Conservation (phyloP, 2,113 vertebrate genomes). For the Xiphophorus maculatus region DNA sequence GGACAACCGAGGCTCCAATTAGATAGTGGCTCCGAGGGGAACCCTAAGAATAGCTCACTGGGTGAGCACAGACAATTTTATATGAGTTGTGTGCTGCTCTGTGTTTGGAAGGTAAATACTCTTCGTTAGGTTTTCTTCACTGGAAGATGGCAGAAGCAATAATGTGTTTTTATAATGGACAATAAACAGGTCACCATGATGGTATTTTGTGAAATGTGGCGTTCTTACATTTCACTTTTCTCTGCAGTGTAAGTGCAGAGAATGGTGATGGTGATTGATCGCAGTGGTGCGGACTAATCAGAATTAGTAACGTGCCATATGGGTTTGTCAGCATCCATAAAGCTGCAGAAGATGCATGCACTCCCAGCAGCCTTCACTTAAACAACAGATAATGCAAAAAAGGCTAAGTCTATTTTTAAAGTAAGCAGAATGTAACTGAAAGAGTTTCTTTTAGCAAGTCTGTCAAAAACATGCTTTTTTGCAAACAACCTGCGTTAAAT, state of each 20-base stretch:
- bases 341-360: slow-evolving; percentile 29
- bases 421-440: slow-evolving; percentile 18
- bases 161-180: slow-evolving; percentile 41
- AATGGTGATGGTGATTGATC: background rate
- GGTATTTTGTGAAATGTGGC: slow-evolving; percentile 59
- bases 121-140: slow-evolving; percentile 36
- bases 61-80: slow-evolving; percentile 41
- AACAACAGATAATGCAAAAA: slow-evolving; percentile 47
- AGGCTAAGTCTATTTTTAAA: slow-evolving; percentile 27
- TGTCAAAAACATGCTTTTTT: slow-evolving; percentile 33
- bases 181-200: slow-evolving; percentile 44
- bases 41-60: slow-evolving; percentile 63
- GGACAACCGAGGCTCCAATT: slow-evolving; percentile 66
- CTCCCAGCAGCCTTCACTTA: slow-evolving; percentile 48
- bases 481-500: slow-evolving; percentile 32
- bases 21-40: slow-evolving; percentile 64
- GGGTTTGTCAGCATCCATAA: slow-evolving; percentile 63
- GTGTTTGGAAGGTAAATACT: slow-evolving; percentile 50
- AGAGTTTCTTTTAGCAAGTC: slow-evolving; percentile 1
- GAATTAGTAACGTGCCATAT: slow-evolving; percentile 59
- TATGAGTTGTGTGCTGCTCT: slow-evolving; percentile 26
- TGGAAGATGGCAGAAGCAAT: slow-evolving; percentile 25
- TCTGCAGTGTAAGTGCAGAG: slow-evolving; percentile 35
- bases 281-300: slow-evolving; percentile 61
- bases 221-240: slow-evolving; percentile 55